These are phyloP conservation scores for Meganola albula DNA, from an alignment of 2,888 invertebrate genomes.

Conservation along the genomic window DNA sequence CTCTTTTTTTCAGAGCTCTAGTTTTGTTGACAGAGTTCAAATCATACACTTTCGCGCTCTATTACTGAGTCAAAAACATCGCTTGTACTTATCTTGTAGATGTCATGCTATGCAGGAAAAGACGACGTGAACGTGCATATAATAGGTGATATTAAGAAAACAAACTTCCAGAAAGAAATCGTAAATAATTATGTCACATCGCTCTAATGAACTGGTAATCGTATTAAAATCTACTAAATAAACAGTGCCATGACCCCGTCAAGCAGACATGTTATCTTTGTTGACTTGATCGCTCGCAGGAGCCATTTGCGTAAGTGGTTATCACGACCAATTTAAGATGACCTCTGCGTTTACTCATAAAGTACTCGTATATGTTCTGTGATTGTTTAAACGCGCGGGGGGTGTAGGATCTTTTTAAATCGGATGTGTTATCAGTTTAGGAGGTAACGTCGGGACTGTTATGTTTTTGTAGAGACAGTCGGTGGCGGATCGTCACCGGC, in stretches of 20 bases:
- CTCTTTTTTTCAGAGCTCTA: no score
- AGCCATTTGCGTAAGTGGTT: constrained; percentile 70
- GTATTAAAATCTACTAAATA: constrained; percentile 32
- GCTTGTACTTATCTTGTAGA: no score
- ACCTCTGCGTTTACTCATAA: constrained; percentile 20
- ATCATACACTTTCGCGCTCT: no score
- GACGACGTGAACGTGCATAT: no score
- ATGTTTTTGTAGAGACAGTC: constrained; percentile 45
- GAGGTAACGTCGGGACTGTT: constrained; percentile 59
- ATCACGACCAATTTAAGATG: constrained; percentile 41
- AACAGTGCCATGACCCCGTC: constrained; percentile 53
- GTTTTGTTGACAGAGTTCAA: no score
- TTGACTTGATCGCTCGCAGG: constrained; percentile 61
- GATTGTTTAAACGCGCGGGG: constrained; percentile 8
- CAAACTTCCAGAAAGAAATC: no score
- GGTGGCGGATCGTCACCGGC: constrained; percentile 67
- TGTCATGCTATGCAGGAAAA: no score
- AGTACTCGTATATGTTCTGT: constrained; percentile 1
- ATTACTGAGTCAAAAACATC: no score
- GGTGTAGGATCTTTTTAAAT: constrained; percentile 31
- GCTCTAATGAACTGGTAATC: constrained; percentile 10
- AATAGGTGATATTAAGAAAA: no score
- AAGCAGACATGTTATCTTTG: constrained; percentile 56
- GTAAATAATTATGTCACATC: no score
- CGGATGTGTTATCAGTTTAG: constrained; percentile 46